Percentiles rank a stretch among this genome's conserved stretches.
Conservation (phyloP, 2,888 invertebrate genomes). For the Trissoscelio sp. region DNA sequence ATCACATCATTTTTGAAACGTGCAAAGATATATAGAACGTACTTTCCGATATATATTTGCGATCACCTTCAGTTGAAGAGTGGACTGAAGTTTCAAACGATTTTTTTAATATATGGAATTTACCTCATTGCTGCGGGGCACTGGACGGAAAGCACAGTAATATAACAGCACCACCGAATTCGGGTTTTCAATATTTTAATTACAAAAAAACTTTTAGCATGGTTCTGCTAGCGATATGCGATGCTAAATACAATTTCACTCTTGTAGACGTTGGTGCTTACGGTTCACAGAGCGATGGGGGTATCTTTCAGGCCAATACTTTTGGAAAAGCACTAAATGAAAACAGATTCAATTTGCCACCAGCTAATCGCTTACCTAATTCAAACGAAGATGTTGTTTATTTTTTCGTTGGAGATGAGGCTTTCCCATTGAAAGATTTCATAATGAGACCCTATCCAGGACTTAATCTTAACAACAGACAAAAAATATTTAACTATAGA, state of each 20-base stretch:
- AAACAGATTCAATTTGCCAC: not conserved
- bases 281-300: slow-evolving; percentile 27
- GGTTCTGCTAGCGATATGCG: slow-evolving; percentile 41
- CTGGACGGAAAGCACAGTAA: slow-evolving; percentile 53
- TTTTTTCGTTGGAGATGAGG: not conserved
- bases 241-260: slow-evolving; percentile 45
- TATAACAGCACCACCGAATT: slow-evolving; percentile 39
- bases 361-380: not conserved
- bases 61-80: not conserved
- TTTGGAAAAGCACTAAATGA: slow-evolving; percentile 23
- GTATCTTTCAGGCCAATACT: slow-evolving; percentile 7
- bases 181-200: slow-evolving; percentile 52
- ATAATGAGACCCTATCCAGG: not conserved
- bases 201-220: slow-evolving; percentile 53
- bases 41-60: slow-evolving; percentile 1
- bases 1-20: too few species aligned
- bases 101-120: slow-evolving; percentile 17
- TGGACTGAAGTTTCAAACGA: slow-evolving; percentile 1
- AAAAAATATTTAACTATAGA: not conserved
- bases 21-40: not conserved
- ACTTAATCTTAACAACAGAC: not conserved
- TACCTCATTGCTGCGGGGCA: slow-evolving; percentile 50
- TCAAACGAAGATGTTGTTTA: not conserved
- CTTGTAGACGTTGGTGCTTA: slow-evolving; percentile 41
- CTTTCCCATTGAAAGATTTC: not conserved